phyloP scores from a whole-genome alignment of 2,888 invertebrate species.

The Yponomeuta plumbellus region DNA sequence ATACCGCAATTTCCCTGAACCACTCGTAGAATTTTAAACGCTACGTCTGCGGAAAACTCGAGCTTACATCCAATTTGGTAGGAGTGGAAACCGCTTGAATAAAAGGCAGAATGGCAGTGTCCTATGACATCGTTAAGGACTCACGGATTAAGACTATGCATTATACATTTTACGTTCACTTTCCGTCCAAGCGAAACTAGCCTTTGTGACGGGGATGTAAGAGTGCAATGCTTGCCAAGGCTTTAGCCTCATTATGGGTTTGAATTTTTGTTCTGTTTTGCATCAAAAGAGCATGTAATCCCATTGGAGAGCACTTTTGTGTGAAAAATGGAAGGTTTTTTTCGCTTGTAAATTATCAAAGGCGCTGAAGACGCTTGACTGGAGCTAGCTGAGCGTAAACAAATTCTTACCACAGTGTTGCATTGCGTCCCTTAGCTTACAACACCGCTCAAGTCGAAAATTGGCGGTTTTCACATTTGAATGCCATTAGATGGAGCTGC shows the following conservation, averaged over 20 bases:
- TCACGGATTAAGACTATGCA: conserved; percentile 3
- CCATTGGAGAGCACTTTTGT: not conserved
- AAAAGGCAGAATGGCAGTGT: not conserved
- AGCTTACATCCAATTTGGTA: not conserved
- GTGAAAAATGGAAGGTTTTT: not conserved
- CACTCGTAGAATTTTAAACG: not conserved
- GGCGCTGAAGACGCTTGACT: too few relatives aligned
- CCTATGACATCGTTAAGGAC: not conserved
- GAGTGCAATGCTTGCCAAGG: not conserved
- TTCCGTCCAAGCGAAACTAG: not conserved
- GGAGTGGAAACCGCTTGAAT: not conserved
- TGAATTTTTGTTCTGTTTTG: not conserved
- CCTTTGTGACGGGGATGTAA: not conserved
- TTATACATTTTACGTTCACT: not conserved
- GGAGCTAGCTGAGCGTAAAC: too few relatives aligned
- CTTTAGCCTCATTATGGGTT: not conserved
- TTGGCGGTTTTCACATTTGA: too few relatives aligned
- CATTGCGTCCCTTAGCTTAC: too few relatives aligned
- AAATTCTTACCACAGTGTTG: too few relatives aligned
- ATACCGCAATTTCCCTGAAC: not conserved
- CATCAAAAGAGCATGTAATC: not conserved
- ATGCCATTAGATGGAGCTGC: too few relatives aligned
- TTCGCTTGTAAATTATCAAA: too few relatives aligned
- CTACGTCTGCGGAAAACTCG: not conserved
- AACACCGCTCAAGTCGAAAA: too few relatives aligned